Evolutionary conservation across 2,113 vertebrate genomes (phyloP).

Genomic region (Etia nguti): DNA sequence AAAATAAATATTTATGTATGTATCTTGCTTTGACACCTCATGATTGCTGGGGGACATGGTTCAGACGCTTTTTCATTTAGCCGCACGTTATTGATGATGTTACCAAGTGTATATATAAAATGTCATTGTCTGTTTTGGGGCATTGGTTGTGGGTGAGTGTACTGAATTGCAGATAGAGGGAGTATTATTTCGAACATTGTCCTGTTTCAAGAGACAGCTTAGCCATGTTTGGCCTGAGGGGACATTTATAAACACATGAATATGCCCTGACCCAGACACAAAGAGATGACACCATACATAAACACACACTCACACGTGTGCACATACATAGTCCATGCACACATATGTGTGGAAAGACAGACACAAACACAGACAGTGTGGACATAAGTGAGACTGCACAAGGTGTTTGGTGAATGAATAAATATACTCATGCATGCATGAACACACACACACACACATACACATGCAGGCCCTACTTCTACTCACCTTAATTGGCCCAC

Average conservation of each 20-base stretch:
- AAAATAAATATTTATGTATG: not conserved
- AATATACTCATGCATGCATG: constrained; percentile 62
- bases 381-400: constrained; percentile 56
- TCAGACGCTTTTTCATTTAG: not conserved
- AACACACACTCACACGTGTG: constrained; percentile 31
- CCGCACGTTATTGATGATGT: not conserved
- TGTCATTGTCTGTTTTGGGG: not conserved
- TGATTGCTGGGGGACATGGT: not conserved
- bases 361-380: constrained; percentile 67
- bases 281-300: constrained; percentile 67
- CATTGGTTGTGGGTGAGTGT: not conserved
- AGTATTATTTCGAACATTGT: constrained; percentile 33
- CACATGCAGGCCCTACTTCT: constrained; percentile 41
- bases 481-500: constrained; percentile 80
- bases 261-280: constrained; percentile 72
- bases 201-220: constrained; percentile 58
- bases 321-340: not conserved
- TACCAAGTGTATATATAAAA: not conserved
- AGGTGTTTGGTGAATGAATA: constrained; percentile 70
- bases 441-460: constrained; percentile 32
- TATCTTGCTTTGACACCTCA: not conserved
- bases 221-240: constrained; percentile 65
- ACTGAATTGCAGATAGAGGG: not conserved
- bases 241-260: constrained; percentile 68
- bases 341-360: constrained; percentile 48